A percentile compares a stretch with the other conserved stretches of the same genome.
phyloP scores from a whole-genome alignment of 1,140 invertebrate species.

The Steinernema feltiae region DNA sequence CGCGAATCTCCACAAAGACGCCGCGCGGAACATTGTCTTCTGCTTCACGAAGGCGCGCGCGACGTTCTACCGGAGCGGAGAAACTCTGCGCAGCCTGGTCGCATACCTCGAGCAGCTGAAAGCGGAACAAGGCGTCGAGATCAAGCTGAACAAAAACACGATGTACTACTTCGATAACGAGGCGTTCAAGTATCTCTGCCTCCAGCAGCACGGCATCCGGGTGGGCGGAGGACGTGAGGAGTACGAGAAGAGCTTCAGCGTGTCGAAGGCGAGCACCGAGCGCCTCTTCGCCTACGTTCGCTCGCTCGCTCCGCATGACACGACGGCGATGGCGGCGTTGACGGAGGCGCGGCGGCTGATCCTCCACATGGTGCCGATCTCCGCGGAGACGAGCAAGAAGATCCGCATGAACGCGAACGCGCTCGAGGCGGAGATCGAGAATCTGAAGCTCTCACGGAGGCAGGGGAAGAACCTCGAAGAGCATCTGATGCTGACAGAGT shows the following conservation, averaged over 20 bases:
- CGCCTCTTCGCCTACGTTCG: background rate
- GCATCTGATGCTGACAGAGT: background rate
- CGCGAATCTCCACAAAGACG: slow-evolving; percentile 22
- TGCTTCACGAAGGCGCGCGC: slow-evolving; percentile 41
- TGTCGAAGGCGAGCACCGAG: background rate
- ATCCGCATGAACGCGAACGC: background rate
- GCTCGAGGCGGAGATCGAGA: background rate
- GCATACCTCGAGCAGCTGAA: slow-evolving; percentile 6
- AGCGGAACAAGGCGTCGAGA: slow-evolving; percentile 18
- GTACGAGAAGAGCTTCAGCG: slow-evolving; percentile 26
- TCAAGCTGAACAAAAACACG: slow-evolving; percentile 11
- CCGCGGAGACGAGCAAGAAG: background rate
- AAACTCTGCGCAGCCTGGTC: slow-evolving; percentile 22
- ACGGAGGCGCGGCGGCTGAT: background rate
- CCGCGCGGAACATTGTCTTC: slow-evolving; percentile 43
- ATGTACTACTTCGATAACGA: slow-evolving; percentile 38
- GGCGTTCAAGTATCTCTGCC: slow-evolving; percentile 22
- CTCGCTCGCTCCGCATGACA: background rate
- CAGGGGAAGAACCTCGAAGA: background rate
- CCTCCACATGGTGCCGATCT: background rate
- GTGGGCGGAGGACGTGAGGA: slow-evolving; percentile 11
- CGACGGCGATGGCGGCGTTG: background rate
- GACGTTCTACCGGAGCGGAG: slow-evolving; percentile 34
- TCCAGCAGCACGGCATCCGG: slow-evolving; percentile 19
- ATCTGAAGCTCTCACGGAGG: background rate